Base-by-base conservation (phyloP, 2,888 invertebrate species). In the Odontomyia ornata region DNA sequence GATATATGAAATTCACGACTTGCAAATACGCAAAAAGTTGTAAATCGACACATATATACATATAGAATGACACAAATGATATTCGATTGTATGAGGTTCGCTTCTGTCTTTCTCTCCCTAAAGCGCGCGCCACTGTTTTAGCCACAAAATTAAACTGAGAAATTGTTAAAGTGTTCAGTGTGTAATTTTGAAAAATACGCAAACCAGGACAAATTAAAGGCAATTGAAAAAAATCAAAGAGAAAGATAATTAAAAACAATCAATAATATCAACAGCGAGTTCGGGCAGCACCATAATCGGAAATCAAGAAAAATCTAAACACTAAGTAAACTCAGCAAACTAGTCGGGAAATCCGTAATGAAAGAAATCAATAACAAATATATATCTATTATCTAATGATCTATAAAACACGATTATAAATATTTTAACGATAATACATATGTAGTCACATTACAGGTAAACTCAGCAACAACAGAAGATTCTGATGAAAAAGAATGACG, bases 1-100 rank as follows among this genome's bases (percentile, higher is more conserved):
- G 57, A 72, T 57, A n/a, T n/a, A 72, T 57, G 28, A 72, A 72
- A 72, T 72, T 30, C n/a, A 52, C 18, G 30, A 52, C 56, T 27
- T 52, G 28, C 18, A 25, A 52, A 52, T 18, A 52, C 52, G 18
- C 52, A 18, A 52, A 52, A 52, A 52, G 52, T 52, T 52, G 36
- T 36, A 36, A 36, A 36, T 36, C 9, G 36, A 36, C 52, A 52
- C 52, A n/a, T 15, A 52, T 13, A 52, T 15, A 52, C 52, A 52
- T 36, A 36, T 36, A 36, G 36, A 52, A 52, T 15, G n/a, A 52
- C 52, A 52, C 52, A 52, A 52, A 52, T 36, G 36, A 36, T 36
- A 36, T 9, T 36, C 36, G 36, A 36, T 36, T 36, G 9, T 36
- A 5, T 36, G 36, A 9, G 36, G 36, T 36, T 9, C 36, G 36